Conservation (phyloP, 1,140 invertebrate species). For the Aplysia californica region DNA sequence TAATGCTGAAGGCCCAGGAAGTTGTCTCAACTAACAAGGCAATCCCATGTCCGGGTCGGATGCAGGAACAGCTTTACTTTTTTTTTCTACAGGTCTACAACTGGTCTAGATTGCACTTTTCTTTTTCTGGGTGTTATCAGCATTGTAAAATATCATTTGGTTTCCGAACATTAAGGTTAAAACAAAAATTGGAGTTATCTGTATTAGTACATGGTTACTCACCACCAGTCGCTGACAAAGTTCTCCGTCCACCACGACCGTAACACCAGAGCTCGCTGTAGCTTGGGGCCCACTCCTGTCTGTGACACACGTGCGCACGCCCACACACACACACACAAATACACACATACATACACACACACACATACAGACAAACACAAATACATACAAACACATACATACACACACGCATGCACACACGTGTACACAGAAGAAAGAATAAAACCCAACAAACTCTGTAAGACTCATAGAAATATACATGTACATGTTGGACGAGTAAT, state of each 20-base stretch:
- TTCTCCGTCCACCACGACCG: constrained; percentile 72
- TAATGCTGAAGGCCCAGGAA: too few species aligned
- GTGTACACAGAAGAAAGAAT: background rate
- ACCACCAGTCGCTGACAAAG: constrained; percentile 73
- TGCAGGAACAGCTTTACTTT: too few species aligned
- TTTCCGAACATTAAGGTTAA: too few species aligned
- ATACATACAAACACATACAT: background rate
- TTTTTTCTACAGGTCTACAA: too few species aligned
- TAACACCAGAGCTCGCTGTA: constrained; percentile 68
- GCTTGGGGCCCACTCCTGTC: constrained; percentile 64
- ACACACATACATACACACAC: background rate
- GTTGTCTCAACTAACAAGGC: too few species aligned
- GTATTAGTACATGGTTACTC: too few species aligned
- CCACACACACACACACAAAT: background rate
- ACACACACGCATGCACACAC: background rate
- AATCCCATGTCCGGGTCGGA: too few species aligned
- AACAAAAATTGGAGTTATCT: too few species aligned
- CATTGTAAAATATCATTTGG: too few species aligned
- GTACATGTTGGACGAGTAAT: background rate
- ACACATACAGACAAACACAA: background rate
- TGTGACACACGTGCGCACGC: background rate
- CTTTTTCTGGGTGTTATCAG: too few species aligned
- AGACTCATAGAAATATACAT: background rate
- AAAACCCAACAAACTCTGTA: background rate
- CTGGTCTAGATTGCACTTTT: too few species aligned